phyloP scores from a whole-genome alignment of 2,888 invertebrate genomes.

The Heliconius aoede region DNA sequence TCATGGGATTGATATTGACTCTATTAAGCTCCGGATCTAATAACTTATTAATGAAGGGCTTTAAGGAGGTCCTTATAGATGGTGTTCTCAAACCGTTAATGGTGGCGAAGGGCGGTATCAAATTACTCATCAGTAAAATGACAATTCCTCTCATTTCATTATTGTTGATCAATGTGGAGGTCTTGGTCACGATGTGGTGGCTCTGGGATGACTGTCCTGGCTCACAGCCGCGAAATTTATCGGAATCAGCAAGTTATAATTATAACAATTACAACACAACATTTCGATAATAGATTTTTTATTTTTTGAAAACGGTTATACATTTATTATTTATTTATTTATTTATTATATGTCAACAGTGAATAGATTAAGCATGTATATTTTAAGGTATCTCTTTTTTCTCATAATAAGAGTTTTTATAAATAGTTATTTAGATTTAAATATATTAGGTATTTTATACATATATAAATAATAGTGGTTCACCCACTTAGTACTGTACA shows the following conservation, averaged over 20 bases:
- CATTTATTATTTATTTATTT: constrained; percentile 1
- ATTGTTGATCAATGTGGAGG: constrained; percentile 73
- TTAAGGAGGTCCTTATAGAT: constrained; percentile 69
- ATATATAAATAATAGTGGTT: too few species aligned
- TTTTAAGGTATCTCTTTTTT: background rate
- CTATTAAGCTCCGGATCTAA: constrained; percentile 63
- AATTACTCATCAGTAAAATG: constrained; percentile 71
- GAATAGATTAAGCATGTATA: constrained; percentile 11
- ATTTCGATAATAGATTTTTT: background rate
- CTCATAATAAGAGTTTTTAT: background rate
- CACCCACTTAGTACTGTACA: background rate
- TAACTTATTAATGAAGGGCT: constrained; percentile 62
- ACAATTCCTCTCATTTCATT: constrained; percentile 72
- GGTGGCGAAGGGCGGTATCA: constrained; percentile 68
- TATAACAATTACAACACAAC: constrained; percentile 31
- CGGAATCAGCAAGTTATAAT: constrained; percentile 8
- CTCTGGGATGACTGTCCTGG: constrained; percentile 75
- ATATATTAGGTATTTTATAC: too few species aligned
- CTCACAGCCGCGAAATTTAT: background rate
- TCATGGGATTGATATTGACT: constrained; percentile 65
- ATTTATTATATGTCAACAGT: constrained; percentile 8
- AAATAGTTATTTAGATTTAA: background rate
- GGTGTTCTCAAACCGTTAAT: constrained; percentile 72
- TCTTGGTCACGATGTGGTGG: constrained; percentile 77
- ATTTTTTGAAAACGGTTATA: background rate